Evolutionary conservation across 1,140 invertebrate species (phyloP).

Genomic region (Drosophila funebris): DNA sequence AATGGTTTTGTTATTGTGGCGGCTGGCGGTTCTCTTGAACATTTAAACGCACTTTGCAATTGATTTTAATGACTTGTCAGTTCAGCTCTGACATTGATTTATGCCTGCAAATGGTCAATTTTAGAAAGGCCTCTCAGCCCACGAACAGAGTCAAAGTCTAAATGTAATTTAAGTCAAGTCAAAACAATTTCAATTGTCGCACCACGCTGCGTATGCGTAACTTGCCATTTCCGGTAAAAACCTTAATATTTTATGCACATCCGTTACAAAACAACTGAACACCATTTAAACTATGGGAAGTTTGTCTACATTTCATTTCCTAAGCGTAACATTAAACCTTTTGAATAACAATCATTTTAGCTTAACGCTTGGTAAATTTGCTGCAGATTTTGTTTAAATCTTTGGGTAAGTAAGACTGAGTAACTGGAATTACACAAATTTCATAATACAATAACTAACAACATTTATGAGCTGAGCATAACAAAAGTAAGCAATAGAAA

Average conservation of each 20-base stretch:
- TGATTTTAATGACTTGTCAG: constrained; percentile 65
- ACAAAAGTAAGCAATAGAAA: no score
- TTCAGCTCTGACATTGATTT: constrained; percentile 65
- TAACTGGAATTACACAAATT: no score
- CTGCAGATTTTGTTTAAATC: no score
- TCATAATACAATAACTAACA: no score
- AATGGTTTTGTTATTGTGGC: constrained; percentile 41
- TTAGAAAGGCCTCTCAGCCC: constrained; percentile 49
- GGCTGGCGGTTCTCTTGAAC: constrained; percentile 32
- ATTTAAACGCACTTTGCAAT: constrained; percentile 71
- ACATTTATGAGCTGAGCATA: no score
- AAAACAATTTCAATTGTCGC: constrained; percentile 28
- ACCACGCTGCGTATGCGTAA: constrained; percentile 68
- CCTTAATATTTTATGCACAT: constrained; percentile 18
- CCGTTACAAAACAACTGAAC: neutral
- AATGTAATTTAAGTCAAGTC: constrained; percentile 48
- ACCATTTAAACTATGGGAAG: constrained; percentile 9
- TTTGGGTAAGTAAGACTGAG: no score
- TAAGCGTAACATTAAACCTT: constrained; percentile 30
- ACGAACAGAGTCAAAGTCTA: constrained; percentile 33
- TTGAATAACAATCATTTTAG: neutral
- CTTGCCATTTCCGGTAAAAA: constrained; percentile 41
- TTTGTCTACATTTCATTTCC: constrained; percentile 42
- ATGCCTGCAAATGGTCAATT: constrained; percentile 41
- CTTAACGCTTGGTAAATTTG: neutral